Base-by-base conservation (phyloP, 1,140 invertebrate species). In the Zaprionus davidi region DNA sequence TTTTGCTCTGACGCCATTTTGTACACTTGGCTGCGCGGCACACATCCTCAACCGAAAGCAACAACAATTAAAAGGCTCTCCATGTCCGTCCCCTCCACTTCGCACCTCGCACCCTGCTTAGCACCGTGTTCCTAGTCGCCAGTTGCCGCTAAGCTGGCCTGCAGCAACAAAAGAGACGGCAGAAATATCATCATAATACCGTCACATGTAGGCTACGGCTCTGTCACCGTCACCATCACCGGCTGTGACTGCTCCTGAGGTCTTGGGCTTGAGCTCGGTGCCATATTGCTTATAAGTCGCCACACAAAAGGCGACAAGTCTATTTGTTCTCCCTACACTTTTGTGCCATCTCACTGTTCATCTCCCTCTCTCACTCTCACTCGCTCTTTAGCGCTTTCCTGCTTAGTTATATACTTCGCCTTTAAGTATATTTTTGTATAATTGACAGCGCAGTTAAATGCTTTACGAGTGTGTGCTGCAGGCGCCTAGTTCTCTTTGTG, bases 51-150 rank as follows among this genome's bases (percentile, higher is more conserved):
- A 17, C 41, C 56, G 22, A 13, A 41, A 62, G 51, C 51, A 60
- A 71, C 83, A 87, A 85, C 83, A 85, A 87, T 86, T 82, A 87
- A 82, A 71, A 75, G 66, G 66, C 49, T 62, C 78, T 71, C 15
- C 60, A 56, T 63, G 36, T 24, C 11, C 34, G 28, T 13, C 13
- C 20, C 44, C 59, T 9, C 9, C 7, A 4, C n/a, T 7, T 13
- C 24, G 11, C 7, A 15, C 44, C 28, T 51, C 57, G 31, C 71
- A 53, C 56, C 56, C 64, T 49, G 58, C 75, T 82, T 82, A 76
- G 56, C 78, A 71, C 59, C 72, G 66, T 49, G 66, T 49, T 70
- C 31, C 53, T 28, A 58, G 15, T 75, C 51, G 66, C 58, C 72
- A 70, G 59, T 85, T 66, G 71, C 66, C 36, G 36, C 79, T 76